These are phyloP conservation scores for Callinectes sapidus DNA, from an alignment of 2,888 invertebrate genomes.

Conservation along the genomic window DNA sequence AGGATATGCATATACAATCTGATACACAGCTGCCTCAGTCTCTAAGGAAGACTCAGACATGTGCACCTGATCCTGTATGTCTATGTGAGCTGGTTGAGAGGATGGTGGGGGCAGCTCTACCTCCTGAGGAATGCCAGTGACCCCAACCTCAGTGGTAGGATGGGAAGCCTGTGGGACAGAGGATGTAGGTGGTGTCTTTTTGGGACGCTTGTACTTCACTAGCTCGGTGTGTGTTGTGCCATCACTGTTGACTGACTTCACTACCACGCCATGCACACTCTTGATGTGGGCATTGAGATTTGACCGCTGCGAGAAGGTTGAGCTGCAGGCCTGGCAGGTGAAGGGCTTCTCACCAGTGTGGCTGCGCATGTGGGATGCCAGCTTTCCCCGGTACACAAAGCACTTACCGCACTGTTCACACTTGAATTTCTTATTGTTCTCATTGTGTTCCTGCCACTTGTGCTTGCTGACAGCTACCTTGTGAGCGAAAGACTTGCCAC, in stretches of 20 bases:
- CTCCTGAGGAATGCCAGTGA: constrained; percentile 15
- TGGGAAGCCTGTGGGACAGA: constrained; percentile 13
- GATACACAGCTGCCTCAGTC: constrained; percentile 66
- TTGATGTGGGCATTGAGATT: constrained; percentile 62
- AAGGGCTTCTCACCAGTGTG: constrained; percentile 67
- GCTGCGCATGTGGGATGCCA: constrained; percentile 60
- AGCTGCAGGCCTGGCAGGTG: constrained; percentile 51
- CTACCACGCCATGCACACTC: constrained; percentile 65
- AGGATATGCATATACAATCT: constrained; percentile 66
- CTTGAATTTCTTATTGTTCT: constrained; percentile 62
- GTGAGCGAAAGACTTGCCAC: constrained; percentile 64
- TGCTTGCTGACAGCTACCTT: constrained; percentile 63
- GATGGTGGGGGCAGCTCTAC: constrained; percentile 38
- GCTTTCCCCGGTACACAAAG: constrained; percentile 61
- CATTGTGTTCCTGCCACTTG: constrained; percentile 67
- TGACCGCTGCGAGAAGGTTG: constrained; percentile 59
- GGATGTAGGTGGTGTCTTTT: constrained; percentile 40
- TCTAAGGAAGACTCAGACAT: constrained; percentile 65
- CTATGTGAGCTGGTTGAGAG: background rate
- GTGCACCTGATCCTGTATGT: constrained; percentile 61
- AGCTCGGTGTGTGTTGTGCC: constrained; percentile 64
- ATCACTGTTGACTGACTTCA: constrained; percentile 65
- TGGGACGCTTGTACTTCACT: constrained; percentile 62
- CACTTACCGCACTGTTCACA: constrained; percentile 56
- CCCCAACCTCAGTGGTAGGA: background rate